Evolutionary conservation across 2,888 invertebrate species (phyloP).

Genomic region (Copidosoma aretas): DNA sequence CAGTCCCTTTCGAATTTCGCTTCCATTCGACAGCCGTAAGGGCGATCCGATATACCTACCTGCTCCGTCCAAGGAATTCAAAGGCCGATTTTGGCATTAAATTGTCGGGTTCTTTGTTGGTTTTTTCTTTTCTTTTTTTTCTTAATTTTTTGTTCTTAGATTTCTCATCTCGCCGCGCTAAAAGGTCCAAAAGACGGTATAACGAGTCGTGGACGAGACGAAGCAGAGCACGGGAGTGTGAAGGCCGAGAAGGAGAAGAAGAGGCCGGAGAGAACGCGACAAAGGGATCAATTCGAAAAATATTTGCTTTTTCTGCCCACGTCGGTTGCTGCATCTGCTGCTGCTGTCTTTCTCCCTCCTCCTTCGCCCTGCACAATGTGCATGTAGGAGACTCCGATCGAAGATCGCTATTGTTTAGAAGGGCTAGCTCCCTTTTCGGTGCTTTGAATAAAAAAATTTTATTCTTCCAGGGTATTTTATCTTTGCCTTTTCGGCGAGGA

Average conservation of each 20-base stretch:
- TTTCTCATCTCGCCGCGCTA: constrained; percentile 8
- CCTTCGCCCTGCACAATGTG: too few species aligned
- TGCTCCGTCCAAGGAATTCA: constrained; percentile 3
- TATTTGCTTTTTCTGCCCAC: neutral
- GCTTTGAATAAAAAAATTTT: too few species aligned
- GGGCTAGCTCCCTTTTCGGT: too few species aligned
- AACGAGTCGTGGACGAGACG: constrained; percentile 1
- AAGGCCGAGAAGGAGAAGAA: constrained; percentile 9
- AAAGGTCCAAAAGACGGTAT: neutral
- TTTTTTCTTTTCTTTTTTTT: too few species aligned
- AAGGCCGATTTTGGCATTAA: constrained; percentile 16
- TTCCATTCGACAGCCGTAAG: neutral
- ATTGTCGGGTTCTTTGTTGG: too few species aligned
- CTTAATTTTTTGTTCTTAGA: constrained; percentile 10
- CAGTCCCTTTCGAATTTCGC: too few species aligned
- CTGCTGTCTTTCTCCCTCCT: too few species aligned
- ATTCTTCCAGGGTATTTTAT: too few species aligned
- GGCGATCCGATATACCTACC: constrained; percentile 11
- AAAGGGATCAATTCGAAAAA: constrained; percentile 17
- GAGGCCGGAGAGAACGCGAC: constrained; percentile 17
- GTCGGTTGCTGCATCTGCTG: too few species aligned
- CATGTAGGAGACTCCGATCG: too few species aligned
- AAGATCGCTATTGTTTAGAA: too few species aligned
- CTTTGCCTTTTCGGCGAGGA: too few species aligned
- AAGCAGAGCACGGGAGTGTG: constrained; percentile 10